Evolutionary conservation across 2,888 invertebrate genomes (phyloP), one percentile per base, ranked within the genome.

Genomic region (Chrysomela aeneicollis): DNA sequence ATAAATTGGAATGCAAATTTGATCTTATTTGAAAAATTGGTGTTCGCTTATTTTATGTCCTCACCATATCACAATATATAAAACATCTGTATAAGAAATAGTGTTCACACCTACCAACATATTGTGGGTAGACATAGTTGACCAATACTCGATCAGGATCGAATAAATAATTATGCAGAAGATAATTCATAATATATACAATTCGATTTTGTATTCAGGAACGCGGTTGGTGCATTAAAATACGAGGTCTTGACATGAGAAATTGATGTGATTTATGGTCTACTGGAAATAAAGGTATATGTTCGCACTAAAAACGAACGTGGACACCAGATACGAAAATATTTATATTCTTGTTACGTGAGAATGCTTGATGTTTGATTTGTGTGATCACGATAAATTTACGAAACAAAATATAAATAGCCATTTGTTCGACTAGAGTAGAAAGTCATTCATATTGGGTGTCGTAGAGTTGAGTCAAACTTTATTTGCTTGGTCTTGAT

Each of bases 321-420:
- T 42, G 42, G 42, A 15, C n/a, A 42, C n/a, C 3, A 42, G 42
- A 42, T 42, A 42, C 15, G 12, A 42, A 42, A n/a, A 8, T 42
- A 15, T 15, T 15, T 42, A 15, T 42, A 42, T 42, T 10, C 4
- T 42, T 15, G 3, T 42, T 42, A 42, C 1, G 12, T 35, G 6
- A 35, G 35, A 35, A 6, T 35, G 35, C 10, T 42, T 42, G 10
- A 6, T 26, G 35, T 12, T 42, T 15, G 42, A 42, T 42, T 42
- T 42, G 42, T 42, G 42, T 15, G 42, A 42, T 42, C 42, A 42
- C 15, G 42, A 42, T 42, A 42, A 42, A n/a, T 42, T 42, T 15
- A 42, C 15, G 42, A 42, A 15, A 42, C 42, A 15, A 10, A 3
- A n/a, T 1, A 15, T 42, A 15, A 42, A 42, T 26, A 26, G 26